A percentile compares a stretch with the other conserved stretches of the same genome.
Conservation (phyloP, 2,888 invertebrate genomes). For the Siphlonurus alternatus region DNA sequence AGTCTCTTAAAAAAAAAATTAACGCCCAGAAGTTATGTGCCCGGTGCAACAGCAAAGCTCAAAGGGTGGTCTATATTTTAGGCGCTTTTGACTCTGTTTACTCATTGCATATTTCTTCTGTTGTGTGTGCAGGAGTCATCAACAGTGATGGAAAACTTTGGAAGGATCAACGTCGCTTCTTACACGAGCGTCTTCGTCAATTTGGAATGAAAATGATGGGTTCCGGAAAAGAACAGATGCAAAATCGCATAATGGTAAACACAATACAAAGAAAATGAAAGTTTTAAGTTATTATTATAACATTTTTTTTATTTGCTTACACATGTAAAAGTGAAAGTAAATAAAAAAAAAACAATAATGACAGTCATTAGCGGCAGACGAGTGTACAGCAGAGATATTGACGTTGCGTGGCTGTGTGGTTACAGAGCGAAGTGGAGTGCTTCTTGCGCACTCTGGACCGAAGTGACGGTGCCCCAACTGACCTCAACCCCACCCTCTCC, state of each 20-base stretch:
- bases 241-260: constrained; percentile 65
- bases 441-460: constrained; percentile 47
- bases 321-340: not conserved
- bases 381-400: too few relatives aligned
- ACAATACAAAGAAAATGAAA: not conserved
- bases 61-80: not conserved
- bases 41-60: not conserved
- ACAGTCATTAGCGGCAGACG: not conserved
- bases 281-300: constrained; percentile 1
- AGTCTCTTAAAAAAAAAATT: not conserved
- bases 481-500: constrained; percentile 57
- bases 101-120: not conserved
- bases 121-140: constrained; percentile 51
- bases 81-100: not conserved
- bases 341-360: not conserved
- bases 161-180: constrained; percentile 77
- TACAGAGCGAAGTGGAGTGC: constrained; percentile 56
- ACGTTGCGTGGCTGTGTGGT: too few relatives aligned
- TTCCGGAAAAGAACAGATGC: constrained; percentile 64
- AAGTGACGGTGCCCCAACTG: constrained; percentile 47
- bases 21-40: not conserved
- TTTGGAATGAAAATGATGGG: constrained; percentile 82
- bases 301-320: constrained; percentile 17
- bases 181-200: constrained; percentile 66
- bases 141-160: constrained; percentile 78